Base-by-base conservation (phyloP, 1,140 invertebrate species). In the Anastrepha obliqua region DNA sequence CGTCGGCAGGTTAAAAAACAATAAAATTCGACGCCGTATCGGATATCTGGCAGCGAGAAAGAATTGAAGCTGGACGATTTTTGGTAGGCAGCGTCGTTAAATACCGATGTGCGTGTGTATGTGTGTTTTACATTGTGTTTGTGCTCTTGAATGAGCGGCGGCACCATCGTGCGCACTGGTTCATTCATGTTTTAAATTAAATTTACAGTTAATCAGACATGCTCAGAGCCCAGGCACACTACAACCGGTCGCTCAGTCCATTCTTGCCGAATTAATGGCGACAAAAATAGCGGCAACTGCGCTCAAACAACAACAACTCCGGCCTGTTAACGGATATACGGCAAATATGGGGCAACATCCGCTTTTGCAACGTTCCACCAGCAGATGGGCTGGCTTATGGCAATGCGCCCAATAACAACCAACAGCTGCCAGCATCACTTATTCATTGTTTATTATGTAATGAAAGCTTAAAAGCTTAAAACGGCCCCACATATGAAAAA, bases 381-480 rank as follows among this genome's bases (percentile, higher is more conserved):
- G 39, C 39, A 70, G 29, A 20, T 20, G 39, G 70, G 44, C 47
- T 74, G 42, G 67, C 70, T 15, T n/a, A 74, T 74, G 70, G 70
- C 44, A 51, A 15, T 51, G 70, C 70, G 44, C 70, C 70, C 44
- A 74, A 74, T 74, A 70, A 85, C 29, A 62, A 20, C 81, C 55
- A 62, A 59, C 51, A 62, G 42, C 81, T 85, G 55, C 55, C 81
- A 85, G 59, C 81, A 62, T 85, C 55, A 85, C 51, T 86, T 86
- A 86, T 85, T 85, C 81, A 85, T 86, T 86, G 86, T 86, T 86
- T 65, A 86, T 86, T 86, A 86, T 86, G 86, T 86, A 86, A 86
- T 86, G 86, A 86, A 86, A 86, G 86, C 86, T 86, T 86, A 86
- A 86, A 86, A 86, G 86, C 86, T 86, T 86, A 86, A 85, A 85